These are phyloP conservation scores for Tachina fera DNA, from an alignment of 2,888 invertebrate genomes.

Conservation along the genomic window DNA sequence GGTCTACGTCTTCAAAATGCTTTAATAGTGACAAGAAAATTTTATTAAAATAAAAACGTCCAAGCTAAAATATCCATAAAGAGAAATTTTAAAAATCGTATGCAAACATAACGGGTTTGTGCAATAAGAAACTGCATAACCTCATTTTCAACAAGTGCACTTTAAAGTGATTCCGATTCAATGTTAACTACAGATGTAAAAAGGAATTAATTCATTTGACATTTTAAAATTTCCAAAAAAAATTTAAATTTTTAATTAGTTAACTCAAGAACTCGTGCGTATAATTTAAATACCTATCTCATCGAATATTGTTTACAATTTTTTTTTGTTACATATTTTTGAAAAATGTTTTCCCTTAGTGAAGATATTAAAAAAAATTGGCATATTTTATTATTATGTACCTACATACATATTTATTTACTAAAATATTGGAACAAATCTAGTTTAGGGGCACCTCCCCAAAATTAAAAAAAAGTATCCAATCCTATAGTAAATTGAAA, in stretches of 20 bases:
- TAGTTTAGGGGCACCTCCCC: too few relatives aligned
- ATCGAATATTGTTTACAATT: too few relatives aligned
- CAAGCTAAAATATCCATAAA: neutral
- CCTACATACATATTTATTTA: too few relatives aligned
- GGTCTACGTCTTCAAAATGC: neutral
- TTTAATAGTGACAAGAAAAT: neutral
- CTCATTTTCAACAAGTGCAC: conserved; percentile 54
- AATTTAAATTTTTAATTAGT: too few relatives aligned
- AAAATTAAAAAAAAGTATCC: too few relatives aligned
- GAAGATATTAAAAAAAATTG: too few relatives aligned
- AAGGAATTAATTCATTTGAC: conserved; percentile 21
- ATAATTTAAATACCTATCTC: neutral
- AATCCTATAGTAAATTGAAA: too few relatives aligned
- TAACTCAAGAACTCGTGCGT: neutral
- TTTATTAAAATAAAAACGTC: neutral
- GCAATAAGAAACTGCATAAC: conserved; percentile 60
- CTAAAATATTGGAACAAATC: too few relatives aligned
- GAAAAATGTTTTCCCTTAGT: too few relatives aligned
- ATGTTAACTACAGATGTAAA: conserved; percentile 18
- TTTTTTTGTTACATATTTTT: too few relatives aligned
- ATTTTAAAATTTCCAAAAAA: neutral
- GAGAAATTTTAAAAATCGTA: conserved; percentile 38
- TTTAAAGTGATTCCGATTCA: conserved; percentile 32
- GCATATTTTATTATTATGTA: too few relatives aligned
- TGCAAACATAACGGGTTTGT: conserved; percentile 63